Evolutionary conservation across 2,888 invertebrate genomes (phyloP).

Genomic region (Tachina fera): DNA sequence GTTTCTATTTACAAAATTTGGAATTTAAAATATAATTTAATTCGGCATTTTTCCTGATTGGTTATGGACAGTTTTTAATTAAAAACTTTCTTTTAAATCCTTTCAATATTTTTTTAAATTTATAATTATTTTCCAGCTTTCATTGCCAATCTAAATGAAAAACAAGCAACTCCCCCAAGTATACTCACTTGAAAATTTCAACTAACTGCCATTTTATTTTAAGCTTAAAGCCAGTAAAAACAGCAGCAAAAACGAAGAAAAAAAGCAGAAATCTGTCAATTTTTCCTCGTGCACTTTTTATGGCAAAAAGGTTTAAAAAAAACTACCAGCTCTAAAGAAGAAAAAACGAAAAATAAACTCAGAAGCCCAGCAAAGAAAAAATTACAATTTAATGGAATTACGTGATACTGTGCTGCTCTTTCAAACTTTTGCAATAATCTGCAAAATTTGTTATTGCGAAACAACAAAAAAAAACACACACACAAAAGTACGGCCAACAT

Average conservation of each 20-base stretch:
- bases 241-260: slow-evolving; percentile 6
- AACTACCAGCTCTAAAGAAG: background rate
- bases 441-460: slow-evolving; percentile 28
- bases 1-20: too few relatives aligned
- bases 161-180: background rate
- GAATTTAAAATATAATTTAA: too few relatives aligned
- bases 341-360: background rate
- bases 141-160: background rate
- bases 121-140: background rate
- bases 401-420: slow-evolving; percentile 52
- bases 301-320: background rate
- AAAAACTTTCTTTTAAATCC: background rate
- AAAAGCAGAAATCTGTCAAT: slow-evolving; percentile 46
- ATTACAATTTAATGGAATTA: slow-evolving; percentile 62
- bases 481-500: background rate
- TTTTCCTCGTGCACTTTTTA: slow-evolving; percentile 32
- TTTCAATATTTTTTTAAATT: background rate
- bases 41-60: too few relatives aligned
- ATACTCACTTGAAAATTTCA: slow-evolving; percentile 39
- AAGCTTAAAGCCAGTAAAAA: background rate
- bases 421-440: slow-evolving; percentile 18
- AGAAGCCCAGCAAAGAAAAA: slow-evolving; percentile 15
- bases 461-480: background rate
- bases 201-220: background rate
- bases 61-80: background rate